A percentile compares a stretch with the other conserved stretches of the same genome.
These are phyloP conservation scores for Plestiodon gilberti DNA, from an alignment of 2,113 vertebrate species.

Conservation along the genomic window DNA sequence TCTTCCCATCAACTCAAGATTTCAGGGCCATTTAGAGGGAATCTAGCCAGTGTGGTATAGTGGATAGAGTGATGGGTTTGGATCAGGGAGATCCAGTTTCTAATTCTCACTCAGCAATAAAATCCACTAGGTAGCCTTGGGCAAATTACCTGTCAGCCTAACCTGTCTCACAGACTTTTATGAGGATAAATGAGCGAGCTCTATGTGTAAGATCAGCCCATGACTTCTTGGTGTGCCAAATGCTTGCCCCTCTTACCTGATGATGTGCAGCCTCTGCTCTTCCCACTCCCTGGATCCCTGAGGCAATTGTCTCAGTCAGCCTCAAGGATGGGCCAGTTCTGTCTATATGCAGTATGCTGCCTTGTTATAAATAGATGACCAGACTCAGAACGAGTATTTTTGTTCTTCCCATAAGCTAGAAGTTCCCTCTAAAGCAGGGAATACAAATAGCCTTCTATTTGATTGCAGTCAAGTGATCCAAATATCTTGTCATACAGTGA, in stretches of 20 bases:
- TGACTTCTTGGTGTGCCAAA: too few species aligned
- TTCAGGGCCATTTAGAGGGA: background rate
- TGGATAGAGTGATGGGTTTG: background rate
- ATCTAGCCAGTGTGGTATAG: too few species aligned
- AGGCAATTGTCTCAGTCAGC: too few species aligned
- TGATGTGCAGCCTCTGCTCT: too few species aligned
- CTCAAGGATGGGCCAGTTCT: too few species aligned
- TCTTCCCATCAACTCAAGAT: background rate
- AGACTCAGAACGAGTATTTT: background rate
- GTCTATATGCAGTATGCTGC: too few species aligned
- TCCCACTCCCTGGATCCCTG: too few species aligned
- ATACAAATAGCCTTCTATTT: background rate
- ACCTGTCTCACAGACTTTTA: background rate
- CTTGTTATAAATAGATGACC: background rate
- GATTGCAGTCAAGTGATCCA: slow-evolving; percentile 24
- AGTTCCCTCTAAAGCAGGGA: background rate
- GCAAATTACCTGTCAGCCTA: background rate
- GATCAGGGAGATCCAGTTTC: background rate
- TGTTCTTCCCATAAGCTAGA: background rate
- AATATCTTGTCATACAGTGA: background rate
- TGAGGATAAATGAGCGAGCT: background rate
- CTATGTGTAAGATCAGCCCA: too few species aligned
- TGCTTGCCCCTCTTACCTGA: too few species aligned
- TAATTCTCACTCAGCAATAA: background rate
- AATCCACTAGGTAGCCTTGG: background rate